Evolutionary conservation across 2,888 invertebrate species (phyloP).

Genomic region (Torymus aiolomorphi): DNA sequence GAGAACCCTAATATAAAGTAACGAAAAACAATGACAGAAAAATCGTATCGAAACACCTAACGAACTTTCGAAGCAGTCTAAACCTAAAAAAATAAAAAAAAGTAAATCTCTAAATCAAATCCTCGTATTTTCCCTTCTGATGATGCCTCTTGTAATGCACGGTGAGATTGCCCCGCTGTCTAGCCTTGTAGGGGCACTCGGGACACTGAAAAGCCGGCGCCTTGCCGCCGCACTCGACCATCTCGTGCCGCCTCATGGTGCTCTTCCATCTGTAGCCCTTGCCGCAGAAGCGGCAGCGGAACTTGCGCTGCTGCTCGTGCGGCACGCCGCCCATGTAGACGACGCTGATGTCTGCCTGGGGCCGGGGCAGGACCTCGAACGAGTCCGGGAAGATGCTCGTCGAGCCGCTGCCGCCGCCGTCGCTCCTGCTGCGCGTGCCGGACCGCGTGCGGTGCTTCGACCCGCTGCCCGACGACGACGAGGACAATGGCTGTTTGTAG

Average conservation of each 20-base stretch:
- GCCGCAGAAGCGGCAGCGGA: slow-evolving; percentile 89
- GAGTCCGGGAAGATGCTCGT: slow-evolving; percentile 73
- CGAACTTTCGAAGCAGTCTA: no score
- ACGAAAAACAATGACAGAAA: no score
- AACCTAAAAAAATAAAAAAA: slow-evolving; percentile 14
- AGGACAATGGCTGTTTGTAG: slow-evolving; percentile 62
- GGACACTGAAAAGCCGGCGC: slow-evolving; percentile 89
- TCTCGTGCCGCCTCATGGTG: slow-evolving; percentile 88
- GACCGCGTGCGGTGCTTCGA: slow-evolving; percentile 28
- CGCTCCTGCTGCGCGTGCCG: slow-evolving; percentile 56
- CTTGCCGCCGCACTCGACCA: slow-evolving; percentile 90
- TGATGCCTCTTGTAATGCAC: slow-evolving; percentile 90
- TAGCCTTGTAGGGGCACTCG: slow-evolving; percentile 86
- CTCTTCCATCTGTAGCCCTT: slow-evolving; percentile 92
- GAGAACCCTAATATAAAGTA: no score
- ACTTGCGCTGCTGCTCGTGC: slow-evolving; percentile 80
- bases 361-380: slow-evolving; percentile 74
- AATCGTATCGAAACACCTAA: no score
- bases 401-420: slow-evolving; percentile 61
- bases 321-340: slow-evolving; percentile 76
- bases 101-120: slow-evolving; percentile 54
- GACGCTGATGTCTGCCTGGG: slow-evolving; percentile 70
- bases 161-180: slow-evolving; percentile 88
- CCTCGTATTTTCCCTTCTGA: slow-evolving; percentile 71
- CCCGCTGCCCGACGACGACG: slow-evolving; percentile 27